phyloP scores from a whole-genome alignment of 1,140 invertebrate species.

The Sinonovacula constricta region DNA sequence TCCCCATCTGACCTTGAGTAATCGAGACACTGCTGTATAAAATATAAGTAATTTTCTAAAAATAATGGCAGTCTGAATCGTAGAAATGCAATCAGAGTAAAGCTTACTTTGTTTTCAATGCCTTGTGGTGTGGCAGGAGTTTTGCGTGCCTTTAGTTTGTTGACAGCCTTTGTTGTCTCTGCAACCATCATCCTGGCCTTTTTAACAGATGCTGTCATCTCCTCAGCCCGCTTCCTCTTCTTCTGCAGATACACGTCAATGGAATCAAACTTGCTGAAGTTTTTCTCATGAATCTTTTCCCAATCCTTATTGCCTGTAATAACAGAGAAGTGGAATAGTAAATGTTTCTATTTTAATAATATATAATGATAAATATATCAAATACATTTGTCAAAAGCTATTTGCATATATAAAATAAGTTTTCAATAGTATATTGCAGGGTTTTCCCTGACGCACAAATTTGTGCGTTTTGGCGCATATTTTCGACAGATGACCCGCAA shows the following conservation, averaged over 20 bases:
- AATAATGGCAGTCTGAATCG: not conserved
- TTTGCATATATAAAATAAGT: not conserved
- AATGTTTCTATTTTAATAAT: too few species aligned
- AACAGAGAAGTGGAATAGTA: too few species aligned
- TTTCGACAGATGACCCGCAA: too few species aligned
- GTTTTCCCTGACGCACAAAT: not conserved
- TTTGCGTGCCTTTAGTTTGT: conserved; percentile 58
- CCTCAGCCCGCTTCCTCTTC: conserved; percentile 67
- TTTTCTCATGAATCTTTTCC: conserved; percentile 72
- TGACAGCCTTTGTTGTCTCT: conserved; percentile 54
- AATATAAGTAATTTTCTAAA: too few species aligned
- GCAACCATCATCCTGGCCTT: conserved; percentile 58
- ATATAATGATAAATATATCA: too few species aligned
- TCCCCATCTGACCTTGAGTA: too few species aligned
- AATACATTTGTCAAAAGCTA: not conserved
- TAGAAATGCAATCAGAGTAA: not conserved
- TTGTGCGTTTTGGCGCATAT: not conserved
- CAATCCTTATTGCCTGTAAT: conserved; percentile 72
- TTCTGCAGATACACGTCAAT: conserved; percentile 75
- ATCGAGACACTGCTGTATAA: too few species aligned
- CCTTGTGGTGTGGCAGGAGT: conserved; percentile 46
- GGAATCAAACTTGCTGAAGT: conserved; percentile 73
- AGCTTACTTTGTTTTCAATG: conserved; percentile 52
- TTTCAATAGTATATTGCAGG: not conserved
- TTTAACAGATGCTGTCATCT: conserved; percentile 63